Conservation (phyloP, 2,888 invertebrate species). For the Cerastoderma edule region DNA sequence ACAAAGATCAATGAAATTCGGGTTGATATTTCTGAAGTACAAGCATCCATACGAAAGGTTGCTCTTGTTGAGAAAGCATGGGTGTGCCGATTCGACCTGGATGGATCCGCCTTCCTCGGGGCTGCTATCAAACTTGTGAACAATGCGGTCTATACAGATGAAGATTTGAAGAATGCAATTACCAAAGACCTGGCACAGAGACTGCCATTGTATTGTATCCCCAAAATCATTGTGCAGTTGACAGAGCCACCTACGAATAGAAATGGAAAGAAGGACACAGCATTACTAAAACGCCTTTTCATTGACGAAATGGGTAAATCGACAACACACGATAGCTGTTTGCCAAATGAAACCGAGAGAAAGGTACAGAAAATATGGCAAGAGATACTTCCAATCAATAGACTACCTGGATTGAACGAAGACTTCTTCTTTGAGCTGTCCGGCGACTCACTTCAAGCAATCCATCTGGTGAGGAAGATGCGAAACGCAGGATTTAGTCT, state of each 20-base stretch:
- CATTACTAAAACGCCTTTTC: neutral
- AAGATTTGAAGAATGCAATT: constrained; percentile 2
- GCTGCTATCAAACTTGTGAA: neutral
- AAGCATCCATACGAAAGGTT: neutral
- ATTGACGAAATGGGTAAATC: neutral
- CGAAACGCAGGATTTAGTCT: constrained; percentile 1
- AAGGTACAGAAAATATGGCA: constrained; percentile 15
- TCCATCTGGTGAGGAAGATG: neutral
- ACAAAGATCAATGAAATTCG: constrained; percentile 7
- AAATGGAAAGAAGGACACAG: constrained; percentile 3
- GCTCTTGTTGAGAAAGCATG: neutral
- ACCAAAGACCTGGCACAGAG: neutral
- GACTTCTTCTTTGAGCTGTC: constrained; percentile 8
- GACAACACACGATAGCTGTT: neutral
- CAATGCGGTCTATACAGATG: neutral
- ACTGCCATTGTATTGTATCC: constrained; percentile 3
- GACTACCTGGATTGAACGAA: neutral
- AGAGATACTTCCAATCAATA: constrained; percentile 1
- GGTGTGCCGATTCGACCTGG: neutral
- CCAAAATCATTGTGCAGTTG: neutral
- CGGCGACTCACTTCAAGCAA: constrained; percentile 1
- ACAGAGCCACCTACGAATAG: neutral
- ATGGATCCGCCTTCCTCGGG: neutral
- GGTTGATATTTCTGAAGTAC: constrained; percentile 7
- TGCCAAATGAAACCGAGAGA: neutral